A percentile compares a stretch with the other conserved stretches of the same genome.
Evolutionary conservation across 2,888 invertebrate species (phyloP).

Genomic region (Heteromurus nitidus): DNA sequence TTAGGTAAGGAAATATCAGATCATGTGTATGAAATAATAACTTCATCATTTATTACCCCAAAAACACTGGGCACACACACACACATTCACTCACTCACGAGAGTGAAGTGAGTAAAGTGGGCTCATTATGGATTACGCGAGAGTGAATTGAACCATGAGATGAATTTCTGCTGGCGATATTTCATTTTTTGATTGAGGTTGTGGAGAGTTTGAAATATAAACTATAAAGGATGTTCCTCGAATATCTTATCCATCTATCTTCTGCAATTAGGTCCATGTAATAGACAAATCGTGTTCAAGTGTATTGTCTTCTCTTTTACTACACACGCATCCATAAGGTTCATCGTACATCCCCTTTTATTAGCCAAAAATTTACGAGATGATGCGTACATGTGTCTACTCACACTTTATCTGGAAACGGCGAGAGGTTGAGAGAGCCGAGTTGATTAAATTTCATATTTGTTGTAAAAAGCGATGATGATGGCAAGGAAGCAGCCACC

Average conservation of each 20-base stretch:
- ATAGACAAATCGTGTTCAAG: background rate
- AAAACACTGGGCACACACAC: too few species aligned
- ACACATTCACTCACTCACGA: too few species aligned
- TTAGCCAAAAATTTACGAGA: too few species aligned
- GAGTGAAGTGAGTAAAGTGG: too few species aligned
- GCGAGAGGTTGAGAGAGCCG: background rate
- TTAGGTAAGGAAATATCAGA: background rate
- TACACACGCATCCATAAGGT: too few species aligned
- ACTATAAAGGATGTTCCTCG: too few species aligned
- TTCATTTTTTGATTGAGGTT: background rate
- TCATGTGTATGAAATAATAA: background rate
- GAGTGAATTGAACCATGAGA: slow-evolving; percentile 14
- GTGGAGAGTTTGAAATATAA: background rate
- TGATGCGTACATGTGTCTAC: too few species aligned
- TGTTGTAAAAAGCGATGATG: background rate
- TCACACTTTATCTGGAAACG: slow-evolving; percentile 9
- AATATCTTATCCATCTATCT: background rate
- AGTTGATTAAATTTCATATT: slow-evolving; percentile 11
- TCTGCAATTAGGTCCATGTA: background rate
- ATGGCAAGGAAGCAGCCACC: slow-evolving; percentile 18
- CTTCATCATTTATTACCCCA: background rate
- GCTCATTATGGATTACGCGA: slow-evolving; percentile 4
- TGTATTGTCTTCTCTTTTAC: too few species aligned
- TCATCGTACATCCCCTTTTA: too few species aligned
- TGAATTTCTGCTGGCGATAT: background rate